Conservation (phyloP, 2,888 invertebrate species). For the Slavum lentiscoides region DNA sequence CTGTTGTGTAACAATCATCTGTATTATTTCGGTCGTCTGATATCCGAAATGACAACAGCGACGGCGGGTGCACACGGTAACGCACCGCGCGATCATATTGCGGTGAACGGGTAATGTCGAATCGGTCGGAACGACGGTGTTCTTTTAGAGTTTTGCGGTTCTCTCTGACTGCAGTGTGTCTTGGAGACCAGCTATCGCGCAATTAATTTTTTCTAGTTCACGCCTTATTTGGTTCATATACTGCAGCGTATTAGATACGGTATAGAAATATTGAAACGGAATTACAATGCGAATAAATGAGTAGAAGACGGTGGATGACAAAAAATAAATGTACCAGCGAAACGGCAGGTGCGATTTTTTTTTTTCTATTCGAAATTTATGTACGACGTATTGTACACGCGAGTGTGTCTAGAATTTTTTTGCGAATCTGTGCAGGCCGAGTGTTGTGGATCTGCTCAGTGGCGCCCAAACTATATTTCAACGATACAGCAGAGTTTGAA, state of each 20-base stretch:
- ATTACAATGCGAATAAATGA: constrained; percentile 37
- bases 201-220: constrained; percentile 51
- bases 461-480: no score
- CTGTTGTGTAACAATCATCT: no score
- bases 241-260: constrained; percentile 43
- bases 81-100: constrained; percentile 7
- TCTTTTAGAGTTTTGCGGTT: constrained; percentile 49
- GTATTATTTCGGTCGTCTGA: constrained; percentile 5
- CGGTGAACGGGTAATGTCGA: constrained; percentile 42
- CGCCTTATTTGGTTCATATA: constrained; percentile 44
- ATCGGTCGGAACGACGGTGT: constrained; percentile 41
- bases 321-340: neutral
- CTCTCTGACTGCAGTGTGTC: constrained; percentile 25
- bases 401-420: no score
- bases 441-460: no score
- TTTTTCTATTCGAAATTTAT: no score
- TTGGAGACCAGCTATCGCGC: constrained; percentile 23
- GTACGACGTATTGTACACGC: no score
- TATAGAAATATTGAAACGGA: constrained; percentile 36
- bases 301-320: neutral
- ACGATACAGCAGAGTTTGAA: no score
- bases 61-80: neutral
- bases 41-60: neutral
- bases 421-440: no score
- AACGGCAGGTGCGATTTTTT: no score